Evolutionary conservation across 2,113 vertebrate genomes (phyloP).

Genomic region (Nannospalax galili): DNA sequence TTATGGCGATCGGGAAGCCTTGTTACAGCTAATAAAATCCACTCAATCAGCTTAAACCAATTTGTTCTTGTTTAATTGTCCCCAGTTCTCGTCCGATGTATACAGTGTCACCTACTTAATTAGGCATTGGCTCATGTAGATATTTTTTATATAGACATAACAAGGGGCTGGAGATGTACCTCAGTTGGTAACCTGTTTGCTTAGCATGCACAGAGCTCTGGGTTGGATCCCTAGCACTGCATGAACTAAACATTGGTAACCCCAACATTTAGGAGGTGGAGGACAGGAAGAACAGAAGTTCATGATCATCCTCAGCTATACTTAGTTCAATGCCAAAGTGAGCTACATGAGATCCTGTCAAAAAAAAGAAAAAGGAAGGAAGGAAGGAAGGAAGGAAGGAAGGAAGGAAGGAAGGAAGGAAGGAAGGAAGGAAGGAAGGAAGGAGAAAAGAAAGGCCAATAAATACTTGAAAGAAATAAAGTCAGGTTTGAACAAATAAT

Average conservation of each 20-base stretch:
- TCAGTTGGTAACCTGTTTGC: background rate
- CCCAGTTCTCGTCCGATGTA: background rate
- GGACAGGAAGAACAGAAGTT: background rate
- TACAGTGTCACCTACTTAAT: background rate
- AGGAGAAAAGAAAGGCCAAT: background rate
- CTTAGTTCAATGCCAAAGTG: background rate
- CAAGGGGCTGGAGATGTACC: background rate
- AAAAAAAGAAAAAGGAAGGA: background rate
- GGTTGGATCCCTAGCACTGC: background rate
- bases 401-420: background rate
- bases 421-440: background rate
- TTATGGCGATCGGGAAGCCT: background rate
- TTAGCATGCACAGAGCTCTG: background rate
- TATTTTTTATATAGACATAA: background rate
- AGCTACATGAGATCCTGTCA: background rate
- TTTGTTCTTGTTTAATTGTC: slow-evolving; percentile 13
- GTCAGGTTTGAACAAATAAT: background rate
- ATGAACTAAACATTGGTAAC: background rate
- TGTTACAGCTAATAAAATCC: background rate
- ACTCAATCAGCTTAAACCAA: background rate
- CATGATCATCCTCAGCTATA: background rate
- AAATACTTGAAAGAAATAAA: background rate
- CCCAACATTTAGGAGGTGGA: no score
- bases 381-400: no score
- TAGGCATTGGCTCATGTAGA: background rate